Evolutionary conservation across 2,888 invertebrate species (phyloP).

Genomic region (Heteromurus nitidus): DNA sequence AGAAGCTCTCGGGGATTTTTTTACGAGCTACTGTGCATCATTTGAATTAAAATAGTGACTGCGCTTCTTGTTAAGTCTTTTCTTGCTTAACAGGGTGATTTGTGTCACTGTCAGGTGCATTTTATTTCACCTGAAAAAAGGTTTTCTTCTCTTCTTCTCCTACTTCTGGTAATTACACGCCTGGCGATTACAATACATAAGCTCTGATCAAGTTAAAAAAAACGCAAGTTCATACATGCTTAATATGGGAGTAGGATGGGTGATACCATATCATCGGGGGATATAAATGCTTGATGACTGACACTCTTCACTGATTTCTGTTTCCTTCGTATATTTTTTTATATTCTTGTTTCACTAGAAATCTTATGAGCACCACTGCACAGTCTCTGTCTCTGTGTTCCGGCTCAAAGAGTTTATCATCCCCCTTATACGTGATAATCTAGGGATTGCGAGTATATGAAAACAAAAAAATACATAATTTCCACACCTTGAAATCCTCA

Average conservation of each 20-base stretch:
- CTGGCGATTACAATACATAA: conserved; percentile 46
- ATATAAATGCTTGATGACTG: conserved; percentile 42
- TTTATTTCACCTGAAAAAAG: conserved; percentile 57
- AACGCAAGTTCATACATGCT: neutral
- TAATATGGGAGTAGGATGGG: conserved; percentile 26
- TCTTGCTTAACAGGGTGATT: conserved; percentile 61
- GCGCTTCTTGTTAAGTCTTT: conserved; percentile 21
- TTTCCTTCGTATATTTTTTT: conserved; percentile 1
- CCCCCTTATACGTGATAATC: neutral
- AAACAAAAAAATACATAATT: conserved; percentile 20
- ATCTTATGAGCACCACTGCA: neutral
- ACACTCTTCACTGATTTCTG: conserved; percentile 57
- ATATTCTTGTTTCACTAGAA: conserved; percentile 40
- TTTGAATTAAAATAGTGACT: no score
- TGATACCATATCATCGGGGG: no score
- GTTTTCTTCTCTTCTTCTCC: conserved; percentile 1
- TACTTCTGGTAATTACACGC: conserved; percentile 62
- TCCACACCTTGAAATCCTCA: conserved; percentile 57
- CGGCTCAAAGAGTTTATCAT: conserved; percentile 54
- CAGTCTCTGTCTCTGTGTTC: conserved; percentile 36
- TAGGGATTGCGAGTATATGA: neutral
- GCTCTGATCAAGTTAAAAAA: neutral
- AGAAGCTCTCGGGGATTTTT: no score
- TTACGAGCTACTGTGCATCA: no score
- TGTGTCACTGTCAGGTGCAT: conserved; percentile 63